Evolutionary conservation across 2,113 vertebrate species (phyloP), one percentile per base, ranked within the genome.

Genomic region (Syngnathus floridae): DNA sequence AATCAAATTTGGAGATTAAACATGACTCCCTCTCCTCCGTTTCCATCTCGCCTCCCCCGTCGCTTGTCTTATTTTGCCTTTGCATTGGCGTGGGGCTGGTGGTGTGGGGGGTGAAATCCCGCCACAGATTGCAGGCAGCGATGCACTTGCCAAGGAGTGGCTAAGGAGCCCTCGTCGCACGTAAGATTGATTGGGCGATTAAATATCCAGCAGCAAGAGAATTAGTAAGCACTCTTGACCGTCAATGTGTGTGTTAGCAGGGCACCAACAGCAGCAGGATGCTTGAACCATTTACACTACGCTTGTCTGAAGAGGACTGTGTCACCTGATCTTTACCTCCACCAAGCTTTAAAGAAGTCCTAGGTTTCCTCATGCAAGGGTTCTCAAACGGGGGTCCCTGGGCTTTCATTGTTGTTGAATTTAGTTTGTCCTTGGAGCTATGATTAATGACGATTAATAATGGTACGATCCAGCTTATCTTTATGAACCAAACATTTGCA

Each of bases 1-100:
- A 89, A 91, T 85, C 87, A 86, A 89, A 90, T 88, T 83, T 87
- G 89, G 90, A 90, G 89, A 90, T 91, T 90, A 90, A 89, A 89
- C 86, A 86, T 78, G 73, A 62, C 73, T 68, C 66, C 65, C 59
- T 46, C 61, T 75, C 49, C 67, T 66, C 41, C 56, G 67, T 75
- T 77, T 65, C 73, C 75, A 67, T 81, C 72, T 72, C 69, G 67
- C 56, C 64, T 66, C 70, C 65, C 51, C 68, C 62, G 65, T 59
- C 57, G 55, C 63, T 62, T 55, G 67, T 72, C 79, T 73, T 72
- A 76, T 82, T 86, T 81, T 72, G 70, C 62, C 46, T 17, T 77
- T 68, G 62, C 82, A 75, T 72, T 78, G 81, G 83, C 10, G 66
- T 31, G 26, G 26, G 26, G 26, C 26, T 31, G 40, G 40, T 2